These are phyloP conservation scores for Eciton burchellii DNA, from an alignment of 1,140 invertebrate species.

Conservation along the genomic window DNA sequence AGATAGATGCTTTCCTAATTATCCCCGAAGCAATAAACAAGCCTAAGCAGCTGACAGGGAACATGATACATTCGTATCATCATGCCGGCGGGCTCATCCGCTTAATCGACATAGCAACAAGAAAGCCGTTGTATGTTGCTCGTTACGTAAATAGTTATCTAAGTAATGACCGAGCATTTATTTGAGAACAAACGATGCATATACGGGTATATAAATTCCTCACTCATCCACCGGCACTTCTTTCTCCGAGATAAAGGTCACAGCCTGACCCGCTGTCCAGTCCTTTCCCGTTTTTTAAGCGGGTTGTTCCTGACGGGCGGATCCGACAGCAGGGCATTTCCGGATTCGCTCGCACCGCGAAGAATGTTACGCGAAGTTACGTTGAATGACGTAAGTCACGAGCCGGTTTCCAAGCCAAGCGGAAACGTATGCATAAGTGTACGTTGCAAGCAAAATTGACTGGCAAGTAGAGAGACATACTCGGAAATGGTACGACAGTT, in stretches of 20 bases:
- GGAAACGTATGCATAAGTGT: too few relatives aligned
- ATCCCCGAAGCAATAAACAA: conserved; percentile 22
- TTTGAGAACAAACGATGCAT: conserved; percentile 58
- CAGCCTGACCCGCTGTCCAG: too few relatives aligned
- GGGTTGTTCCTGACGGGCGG: too few relatives aligned
- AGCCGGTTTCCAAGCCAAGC: too few relatives aligned
- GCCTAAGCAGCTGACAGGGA: neutral
- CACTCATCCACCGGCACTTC: neutral
- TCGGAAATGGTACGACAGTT: too few relatives aligned
- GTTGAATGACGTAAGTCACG: too few relatives aligned
- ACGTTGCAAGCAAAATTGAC: too few relatives aligned
- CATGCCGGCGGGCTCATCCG: conserved; percentile 14
- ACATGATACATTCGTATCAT: neutral
- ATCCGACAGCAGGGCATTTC: too few relatives aligned
- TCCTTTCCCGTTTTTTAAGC: too few relatives aligned
- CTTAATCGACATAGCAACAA: conserved; percentile 20
- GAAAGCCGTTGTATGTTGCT: neutral
- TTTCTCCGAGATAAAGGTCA: neutral
- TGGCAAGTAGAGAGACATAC: too few relatives aligned
- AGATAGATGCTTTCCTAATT: conserved; percentile 15
- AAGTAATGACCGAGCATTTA: conserved; percentile 42
- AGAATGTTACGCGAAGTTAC: too few relatives aligned
- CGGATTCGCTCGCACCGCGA: too few relatives aligned
- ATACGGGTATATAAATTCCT: conserved; percentile 29
- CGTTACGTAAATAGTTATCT: conserved; percentile 38